A percentile compares a stretch with the other conserved stretches of the same genome.
Conservation (phyloP, 2,113 vertebrate genomes). For the Siniperca chuatsi region DNA sequence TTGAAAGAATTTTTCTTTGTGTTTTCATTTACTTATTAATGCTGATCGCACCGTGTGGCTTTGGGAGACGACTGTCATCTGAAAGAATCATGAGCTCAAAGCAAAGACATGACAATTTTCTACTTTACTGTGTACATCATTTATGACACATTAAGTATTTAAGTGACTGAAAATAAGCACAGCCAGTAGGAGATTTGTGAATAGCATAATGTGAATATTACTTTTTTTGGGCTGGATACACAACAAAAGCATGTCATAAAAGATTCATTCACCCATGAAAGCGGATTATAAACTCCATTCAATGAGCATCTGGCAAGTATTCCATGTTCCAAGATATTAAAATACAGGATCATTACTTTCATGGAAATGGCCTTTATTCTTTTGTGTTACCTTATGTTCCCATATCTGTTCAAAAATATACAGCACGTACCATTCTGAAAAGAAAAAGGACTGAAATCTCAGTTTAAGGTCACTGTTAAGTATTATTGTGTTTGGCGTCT, state of each 20-base stretch:
- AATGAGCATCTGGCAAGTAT: conserved; percentile 70
- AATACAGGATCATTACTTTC: conserved; percentile 49
- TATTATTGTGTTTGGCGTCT: background rate
- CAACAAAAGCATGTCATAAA: conserved; percentile 64
- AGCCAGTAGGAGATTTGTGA: conserved; percentile 33
- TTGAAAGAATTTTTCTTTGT: conserved; percentile 28
- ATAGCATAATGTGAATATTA: conserved; percentile 46
- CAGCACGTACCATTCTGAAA: background rate
- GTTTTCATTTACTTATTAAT: conserved; percentile 13
- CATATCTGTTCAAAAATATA: background rate
- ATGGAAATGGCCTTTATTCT: conserved; percentile 20
- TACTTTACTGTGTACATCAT: conserved; percentile 20
- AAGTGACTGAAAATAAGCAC: conserved; percentile 42
- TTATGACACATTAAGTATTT: conserved; percentile 46
- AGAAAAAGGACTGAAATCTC: background rate
- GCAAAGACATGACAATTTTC: background rate
- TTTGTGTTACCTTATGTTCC: conserved; percentile 39
- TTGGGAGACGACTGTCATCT: conserved; percentile 7
- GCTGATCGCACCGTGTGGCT: background rate
- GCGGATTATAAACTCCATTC: conserved; percentile 75
- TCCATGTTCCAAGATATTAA: conserved; percentile 39
- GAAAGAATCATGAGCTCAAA: conserved; percentile 16
- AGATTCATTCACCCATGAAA: conserved; percentile 65
- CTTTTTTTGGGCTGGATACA: conserved; percentile 31
- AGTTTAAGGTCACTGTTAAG: background rate